Percentiles rank a stretch among this genome's conserved stretches.
These are phyloP conservation scores for Pseudomyrmex cubaensis DNA, from an alignment of 1,140 invertebrate species.

Conservation along the genomic window DNA sequence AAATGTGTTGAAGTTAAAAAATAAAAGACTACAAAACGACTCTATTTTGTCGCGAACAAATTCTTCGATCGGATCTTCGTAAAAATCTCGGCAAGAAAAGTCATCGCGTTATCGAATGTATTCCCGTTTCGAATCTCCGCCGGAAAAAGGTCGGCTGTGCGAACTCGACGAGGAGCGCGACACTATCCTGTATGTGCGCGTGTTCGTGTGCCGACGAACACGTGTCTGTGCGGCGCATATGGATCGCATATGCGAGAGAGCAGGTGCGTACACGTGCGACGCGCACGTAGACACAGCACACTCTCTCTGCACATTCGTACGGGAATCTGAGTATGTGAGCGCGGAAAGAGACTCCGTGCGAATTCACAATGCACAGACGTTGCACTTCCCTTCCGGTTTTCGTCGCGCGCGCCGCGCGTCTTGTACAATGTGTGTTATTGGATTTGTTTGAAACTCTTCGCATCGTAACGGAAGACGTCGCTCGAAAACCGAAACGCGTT, in stretches of 20 bases:
- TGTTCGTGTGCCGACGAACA: conserved; percentile 6
- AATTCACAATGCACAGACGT: conserved; percentile 67
- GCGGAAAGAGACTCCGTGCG: conserved; percentile 36
- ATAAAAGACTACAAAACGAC: too few species aligned
- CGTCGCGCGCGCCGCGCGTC: not conserved
- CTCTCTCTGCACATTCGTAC: conserved; percentile 41
- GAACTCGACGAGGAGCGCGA: conserved; percentile 35
- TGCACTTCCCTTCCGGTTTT: conserved; percentile 26
- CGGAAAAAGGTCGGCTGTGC: too few species aligned
- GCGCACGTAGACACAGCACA: conserved; percentile 14
- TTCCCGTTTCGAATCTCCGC: conserved; percentile 1
- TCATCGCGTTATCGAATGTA: conserved; percentile 15
- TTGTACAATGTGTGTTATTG: conserved; percentile 69
- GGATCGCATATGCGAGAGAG: conserved; percentile 20
- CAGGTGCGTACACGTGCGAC: conserved; percentile 12
- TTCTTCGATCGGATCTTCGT: too few species aligned
- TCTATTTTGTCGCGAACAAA: too few species aligned
- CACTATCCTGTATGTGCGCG: not conserved
- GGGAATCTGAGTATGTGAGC: conserved; percentile 40
- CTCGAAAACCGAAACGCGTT: conserved; percentile 39
- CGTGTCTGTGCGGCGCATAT: conserved; percentile 30
- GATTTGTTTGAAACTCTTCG: conserved; percentile 77
- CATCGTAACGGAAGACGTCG: conserved; percentile 64
- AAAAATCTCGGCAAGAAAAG: not conserved
- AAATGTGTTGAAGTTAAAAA: too few species aligned